Evolutionary conservation across 2,888 invertebrate species (phyloP), one percentile per base, ranked within the genome.

Genomic region (Macrosiphum euphorbiae): DNA sequence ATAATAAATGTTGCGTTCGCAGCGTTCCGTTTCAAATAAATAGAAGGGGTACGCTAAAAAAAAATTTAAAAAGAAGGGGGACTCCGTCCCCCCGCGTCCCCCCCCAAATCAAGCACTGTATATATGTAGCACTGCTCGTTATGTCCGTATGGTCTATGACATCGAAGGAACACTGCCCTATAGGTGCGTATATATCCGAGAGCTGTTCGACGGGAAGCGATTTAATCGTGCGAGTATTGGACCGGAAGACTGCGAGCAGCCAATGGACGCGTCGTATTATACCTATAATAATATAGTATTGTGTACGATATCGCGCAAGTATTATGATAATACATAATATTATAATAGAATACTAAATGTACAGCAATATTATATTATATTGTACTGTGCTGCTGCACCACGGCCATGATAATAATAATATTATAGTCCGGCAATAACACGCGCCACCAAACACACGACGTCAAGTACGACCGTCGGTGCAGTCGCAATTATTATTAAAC

Each of bases 361-460:
- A 41, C 35, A 35, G 78, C 35, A 20, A 35, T 20, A 20, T 20
- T 35, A 2, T 20, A 20, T 7, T 7, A 2, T 35, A 20, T 67
- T 67, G 67, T 78, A 41, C 35, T 35, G 35, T 44, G 44, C 78
- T 78, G 35, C 44, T 44, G 44, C 44, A 44, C 41, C 67, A 16
- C 78, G 78, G 78, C 20, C 78, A 35, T 20, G 35, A 78, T 78
- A 78, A 78, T 78, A 78, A 78, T 58, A 58, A 58, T 78, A 78
- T 35, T 78, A 78, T 35, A 35, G 78, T 78, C 35, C 44, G 26
- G 85, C 85, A 44, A 85, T 44, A 85, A 85, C 85, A 85, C 85
- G 85, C 85, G 28, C 44, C 85, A 85, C 85, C 85, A 13, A 85
- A 44, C 85, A 85, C 85, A 85, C 85, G 85, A 85, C 85, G 13